A percentile compares a stretch with the other conserved stretches of the same genome.
Evolutionary conservation across 2,888 invertebrate genomes (phyloP).

Genomic region (Drosophila neonasuta): DNA sequence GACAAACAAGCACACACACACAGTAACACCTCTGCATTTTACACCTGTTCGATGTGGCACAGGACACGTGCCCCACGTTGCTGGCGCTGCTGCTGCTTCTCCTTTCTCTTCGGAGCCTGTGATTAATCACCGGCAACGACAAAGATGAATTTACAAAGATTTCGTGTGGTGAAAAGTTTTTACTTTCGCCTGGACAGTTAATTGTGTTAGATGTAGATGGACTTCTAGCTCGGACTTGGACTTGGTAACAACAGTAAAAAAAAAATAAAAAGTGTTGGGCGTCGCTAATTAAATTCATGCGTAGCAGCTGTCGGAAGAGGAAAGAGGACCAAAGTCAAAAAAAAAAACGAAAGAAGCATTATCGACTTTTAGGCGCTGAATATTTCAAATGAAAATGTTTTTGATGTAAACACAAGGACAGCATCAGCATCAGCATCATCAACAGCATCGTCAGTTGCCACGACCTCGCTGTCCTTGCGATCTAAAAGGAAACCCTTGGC

Average conservation of each 20-base stretch:
- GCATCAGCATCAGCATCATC: neutral
- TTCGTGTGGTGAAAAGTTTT: constrained; percentile 69
- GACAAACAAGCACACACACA: constrained; percentile 21
- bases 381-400: constrained; percentile 75
- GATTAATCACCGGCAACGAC: constrained; percentile 76
- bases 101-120: constrained; percentile 39
- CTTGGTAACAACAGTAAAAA: constrained; percentile 7
- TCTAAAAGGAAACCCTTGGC: constrained; percentile 75
- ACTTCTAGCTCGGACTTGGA: constrained; percentile 26
- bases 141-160: constrained; percentile 78
- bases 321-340: neutral
- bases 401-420: constrained; percentile 63
- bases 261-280: constrained; percentile 71
- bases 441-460: constrained; percentile 3
- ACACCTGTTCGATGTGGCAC: constrained; percentile 70
- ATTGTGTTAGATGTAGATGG: constrained; percentile 73
- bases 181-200: constrained; percentile 67
- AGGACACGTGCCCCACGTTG: constrained; percentile 46
- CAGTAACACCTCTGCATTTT: constrained; percentile 38
- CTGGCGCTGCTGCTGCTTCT: constrained; percentile 5
- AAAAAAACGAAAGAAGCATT: constrained; percentile 59
- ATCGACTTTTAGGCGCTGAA: constrained; percentile 78
- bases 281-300: constrained; percentile 75
- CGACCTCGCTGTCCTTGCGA: constrained; percentile 5
- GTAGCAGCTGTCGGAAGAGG: constrained; percentile 60